Base-by-base conservation (phyloP, 2,797 vertebrate genomes). In the Triplophysa bombifrons region DNA sequence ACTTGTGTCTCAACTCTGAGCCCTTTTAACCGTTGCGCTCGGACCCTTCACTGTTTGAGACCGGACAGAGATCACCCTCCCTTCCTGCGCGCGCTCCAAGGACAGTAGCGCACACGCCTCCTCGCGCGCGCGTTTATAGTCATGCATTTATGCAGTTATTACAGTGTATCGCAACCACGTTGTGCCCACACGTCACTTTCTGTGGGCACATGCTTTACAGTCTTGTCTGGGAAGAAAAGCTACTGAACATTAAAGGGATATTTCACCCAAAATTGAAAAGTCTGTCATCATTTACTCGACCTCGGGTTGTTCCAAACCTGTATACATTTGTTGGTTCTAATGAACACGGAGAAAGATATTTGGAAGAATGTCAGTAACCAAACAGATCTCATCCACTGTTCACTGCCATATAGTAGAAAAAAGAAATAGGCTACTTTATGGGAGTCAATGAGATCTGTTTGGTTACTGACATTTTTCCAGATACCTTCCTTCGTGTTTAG, bases 31-130 rank as follows among this genome's bases (percentile, higher is more conserved):
- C 90, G 91, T 90, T 87, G 91, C 89, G 86, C 89, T 84, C 89
- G 89, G 88, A 91, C 91, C 92, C 92, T 93, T 88, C 90, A 92
- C 90, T 93, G 91, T 93, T 93, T 76, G 56, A 58, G 80, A 73
- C 53, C 61, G 69, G 80, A 77, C 74, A 67, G 34, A 68, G 56
- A 74, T 80, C 64, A 74, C 85, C 84, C 85, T 85, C 85, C 84
- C 82, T 85, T 84, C 85, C 87, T 93, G 90, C 88, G 89, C 92
- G 89, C 90, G 90, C 82, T 89, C 82, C 84, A 72, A 87, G 87
- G 66, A 85, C 89, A 90, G 92, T 68, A 46, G 80, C 77, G 74
- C 92, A 89, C 92, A 93, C 93, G 93, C 93, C 93, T 93, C 90
- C 91, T 81, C 81, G 90, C 86, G 90, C 69, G 27, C 69, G 46